phyloP scores from a whole-genome alignment of 1,140 invertebrate species.

The Nautilus pompilius region DNA sequence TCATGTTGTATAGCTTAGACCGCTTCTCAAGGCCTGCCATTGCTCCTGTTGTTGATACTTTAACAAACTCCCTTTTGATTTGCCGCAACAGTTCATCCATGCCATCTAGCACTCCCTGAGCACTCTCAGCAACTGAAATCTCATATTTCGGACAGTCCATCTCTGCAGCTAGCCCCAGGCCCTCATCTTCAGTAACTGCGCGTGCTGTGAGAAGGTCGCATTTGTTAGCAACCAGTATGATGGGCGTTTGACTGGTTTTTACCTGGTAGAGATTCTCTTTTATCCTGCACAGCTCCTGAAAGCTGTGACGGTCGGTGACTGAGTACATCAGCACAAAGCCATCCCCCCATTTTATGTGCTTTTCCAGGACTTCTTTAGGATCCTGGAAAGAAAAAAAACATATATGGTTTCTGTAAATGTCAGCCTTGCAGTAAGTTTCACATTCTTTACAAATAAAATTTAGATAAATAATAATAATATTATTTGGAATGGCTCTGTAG shows the following conservation, averaged over 20 bases:
- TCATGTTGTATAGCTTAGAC: slow-evolving; percentile 43
- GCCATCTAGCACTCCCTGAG: slow-evolving; percentile 32
- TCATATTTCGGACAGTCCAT: slow-evolving; percentile 43
- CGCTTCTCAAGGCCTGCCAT: slow-evolving; percentile 24
- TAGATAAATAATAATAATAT: too few species aligned
- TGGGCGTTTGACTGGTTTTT: slow-evolving; percentile 23
- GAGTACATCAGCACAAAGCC: slow-evolving; percentile 40
- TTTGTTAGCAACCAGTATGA: slow-evolving; percentile 40
- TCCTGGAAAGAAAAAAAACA: slow-evolving; percentile 13
- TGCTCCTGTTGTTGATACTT: slow-evolving; percentile 19
- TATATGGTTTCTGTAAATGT: too few species aligned
- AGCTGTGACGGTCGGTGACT: slow-evolving; percentile 27
- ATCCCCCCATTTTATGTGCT: slow-evolving; percentile 39
- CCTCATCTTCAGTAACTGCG: slow-evolving; percentile 27
- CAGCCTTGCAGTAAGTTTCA: too few species aligned
- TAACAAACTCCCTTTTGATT: slow-evolving; percentile 37
- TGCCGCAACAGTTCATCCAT: slow-evolving; percentile 44
- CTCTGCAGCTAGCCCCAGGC: slow-evolving; percentile 19
- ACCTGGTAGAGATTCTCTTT: slow-evolving; percentile 23
- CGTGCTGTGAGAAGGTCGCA: slow-evolving; percentile 35
- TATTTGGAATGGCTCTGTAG: too few species aligned
- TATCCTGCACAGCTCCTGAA: slow-evolving; percentile 19
- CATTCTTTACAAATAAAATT: too few species aligned
- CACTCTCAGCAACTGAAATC: slow-evolving; percentile 40
- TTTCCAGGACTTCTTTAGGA: slow-evolving; percentile 25